Evolutionary conservation across 2,797 vertebrate genomes (phyloP).

Genomic region (Oophaga sylvatica): DNA sequence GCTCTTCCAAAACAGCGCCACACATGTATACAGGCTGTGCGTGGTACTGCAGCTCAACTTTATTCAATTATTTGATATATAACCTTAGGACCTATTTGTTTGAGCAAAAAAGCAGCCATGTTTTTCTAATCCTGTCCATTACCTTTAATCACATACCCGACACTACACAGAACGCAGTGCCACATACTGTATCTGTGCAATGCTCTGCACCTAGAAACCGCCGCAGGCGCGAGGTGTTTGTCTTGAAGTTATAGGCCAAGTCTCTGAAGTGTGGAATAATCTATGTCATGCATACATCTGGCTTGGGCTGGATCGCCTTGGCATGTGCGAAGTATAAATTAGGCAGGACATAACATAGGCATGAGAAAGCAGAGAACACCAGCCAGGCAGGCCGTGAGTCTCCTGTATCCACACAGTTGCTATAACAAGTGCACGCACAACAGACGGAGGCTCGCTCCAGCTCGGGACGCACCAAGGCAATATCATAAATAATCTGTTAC

Average conservation of each 20-base stretch:
- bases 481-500: slow-evolving; percentile 56
- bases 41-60: too few relatives aligned
- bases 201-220: background rate
- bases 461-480: slow-evolving; percentile 35
- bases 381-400: slow-evolving; percentile 55
- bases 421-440: slow-evolving; percentile 57
- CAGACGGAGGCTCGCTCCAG: slow-evolving; percentile 48
- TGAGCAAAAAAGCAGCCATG: background rate
- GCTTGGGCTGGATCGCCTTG: slow-evolving; percentile 42
- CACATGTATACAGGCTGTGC: too few relatives aligned
- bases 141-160: background rate
- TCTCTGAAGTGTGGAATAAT: slow-evolving; percentile 57
- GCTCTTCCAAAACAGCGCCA: too few relatives aligned
- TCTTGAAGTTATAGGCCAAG: slow-evolving; percentile 23
- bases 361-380: slow-evolving; percentile 54
- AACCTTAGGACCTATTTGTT: too few relatives aligned
- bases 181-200: background rate
- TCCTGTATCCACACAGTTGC: slow-evolving; percentile 56
- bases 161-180: background rate
- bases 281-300: slow-evolving; percentile 62
- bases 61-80: too few relatives aligned
- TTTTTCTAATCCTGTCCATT: background rate
- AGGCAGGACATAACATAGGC: slow-evolving; percentile 56
- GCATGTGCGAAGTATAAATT: slow-evolving; percentile 58
- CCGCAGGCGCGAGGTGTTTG: slow-evolving; percentile 19